Conservation (phyloP, 2,797 vertebrate genomes). For the Potorous gilbertii region DNA sequence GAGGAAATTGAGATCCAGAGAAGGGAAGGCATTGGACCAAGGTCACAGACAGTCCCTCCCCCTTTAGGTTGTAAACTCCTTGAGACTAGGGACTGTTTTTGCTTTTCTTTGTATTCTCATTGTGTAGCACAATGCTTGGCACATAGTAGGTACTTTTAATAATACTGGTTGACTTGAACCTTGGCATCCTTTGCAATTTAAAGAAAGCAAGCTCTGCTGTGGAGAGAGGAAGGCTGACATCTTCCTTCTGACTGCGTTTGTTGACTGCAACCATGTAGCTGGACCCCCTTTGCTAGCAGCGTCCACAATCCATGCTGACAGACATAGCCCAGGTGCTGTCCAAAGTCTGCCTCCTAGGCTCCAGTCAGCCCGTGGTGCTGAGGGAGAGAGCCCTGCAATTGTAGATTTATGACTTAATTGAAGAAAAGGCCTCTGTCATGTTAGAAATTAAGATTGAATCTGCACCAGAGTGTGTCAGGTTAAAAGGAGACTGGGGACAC, state of each 20-base stretch:
- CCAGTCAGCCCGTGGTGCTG: neutral
- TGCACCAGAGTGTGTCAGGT: neutral
- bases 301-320: neutral
- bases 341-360: neutral
- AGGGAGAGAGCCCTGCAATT: neutral
- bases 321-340: neutral
- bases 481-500: neutral
- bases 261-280: neutral
- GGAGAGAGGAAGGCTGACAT: neutral
- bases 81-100: neutral
- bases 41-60: neutral
- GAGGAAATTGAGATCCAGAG: neutral
- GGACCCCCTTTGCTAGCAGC: neutral
- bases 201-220: neutral
- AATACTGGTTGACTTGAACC: neutral
- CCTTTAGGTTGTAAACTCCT: neutral
- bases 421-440: neutral
- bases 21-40: neutral
- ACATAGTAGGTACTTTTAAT: neutral
- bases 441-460: neutral
- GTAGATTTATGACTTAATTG: neutral
- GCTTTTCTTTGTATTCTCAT: neutral
- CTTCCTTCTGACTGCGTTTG: neutral
- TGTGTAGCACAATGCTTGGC: neutral
- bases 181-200: neutral